phyloP scores from a whole-genome alignment of 37 sponge, comb jelly and placozoan genomes.

The Hormiphora californensis region DNA sequence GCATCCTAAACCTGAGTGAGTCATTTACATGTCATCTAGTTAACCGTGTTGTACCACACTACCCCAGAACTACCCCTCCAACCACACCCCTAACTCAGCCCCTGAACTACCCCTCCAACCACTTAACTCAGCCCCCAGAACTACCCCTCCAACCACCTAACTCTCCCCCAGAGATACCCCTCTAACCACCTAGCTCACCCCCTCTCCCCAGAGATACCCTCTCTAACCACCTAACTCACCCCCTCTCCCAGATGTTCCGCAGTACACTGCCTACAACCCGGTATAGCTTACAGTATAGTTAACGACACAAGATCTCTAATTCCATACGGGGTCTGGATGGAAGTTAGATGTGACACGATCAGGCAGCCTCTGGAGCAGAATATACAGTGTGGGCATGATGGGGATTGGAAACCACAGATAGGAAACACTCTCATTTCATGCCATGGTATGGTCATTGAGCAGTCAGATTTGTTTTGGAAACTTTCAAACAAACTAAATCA shows the following conservation, averaged over 20 bases:
- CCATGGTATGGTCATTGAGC: too few species aligned
- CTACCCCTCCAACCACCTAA: not conserved
- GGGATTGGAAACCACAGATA: not conserved
- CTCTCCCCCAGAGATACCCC: not conserved
- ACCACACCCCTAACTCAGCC: not conserved
- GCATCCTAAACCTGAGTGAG: not conserved
- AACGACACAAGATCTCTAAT: slow-evolving; percentile 15
- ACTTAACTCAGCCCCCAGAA: too few species aligned
- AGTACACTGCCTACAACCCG: not conserved
- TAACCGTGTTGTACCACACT: not conserved
- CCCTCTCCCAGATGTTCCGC: not conserved
- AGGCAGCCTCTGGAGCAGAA: not conserved
- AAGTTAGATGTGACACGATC: not conserved
- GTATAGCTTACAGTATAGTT: not conserved
- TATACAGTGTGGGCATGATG: not conserved
- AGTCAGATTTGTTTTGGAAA: not conserved
- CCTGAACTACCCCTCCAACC: not conserved
- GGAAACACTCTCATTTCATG: not conserved
- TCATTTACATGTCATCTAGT: not conserved
- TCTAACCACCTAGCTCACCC: not conserved
- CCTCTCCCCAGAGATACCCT: too few species aligned
- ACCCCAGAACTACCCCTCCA: not conserved
- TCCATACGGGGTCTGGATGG: not conserved
- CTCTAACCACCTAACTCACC: not conserved
- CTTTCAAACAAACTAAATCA: not conserved